Evolutionary conservation across 2,888 invertebrate species (phyloP), one percentile per base, ranked within the genome.

Genomic region (Ophioninae sp.): DNA sequence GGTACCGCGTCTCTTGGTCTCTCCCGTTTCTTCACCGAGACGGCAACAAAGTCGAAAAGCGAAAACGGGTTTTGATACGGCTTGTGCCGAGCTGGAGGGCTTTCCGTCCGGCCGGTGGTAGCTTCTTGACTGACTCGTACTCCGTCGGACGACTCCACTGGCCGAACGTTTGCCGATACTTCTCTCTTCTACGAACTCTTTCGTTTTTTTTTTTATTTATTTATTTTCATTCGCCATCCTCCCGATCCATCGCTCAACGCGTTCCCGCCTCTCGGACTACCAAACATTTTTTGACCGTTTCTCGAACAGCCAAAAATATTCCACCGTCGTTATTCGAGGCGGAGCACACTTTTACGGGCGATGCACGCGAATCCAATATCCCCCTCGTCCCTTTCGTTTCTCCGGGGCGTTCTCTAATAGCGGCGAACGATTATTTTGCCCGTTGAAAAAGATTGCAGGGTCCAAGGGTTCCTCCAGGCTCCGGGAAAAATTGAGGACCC

Each of bases 41-140:
- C 73, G 81, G 76, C 81, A 85, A 85, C 83, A 85, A 81, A 85
- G 72, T 85, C 73, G 64, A 83, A 85, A 83, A 50, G 67, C 61
- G 78, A 76, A 81, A 83, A 81, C 79, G 78, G 79, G 79, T 85
- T 30, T 85, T 81, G 72, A 56, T 8, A 73, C 57, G 78, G 73
- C 82, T 74, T 78, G 82, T 78, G 81, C 77, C 77, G 72, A 70
- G 82, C 82, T 78, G 59, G 57, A 59, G 73, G 78, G 74, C 74
- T 82, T 82, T 79, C 70, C 79, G 77, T 62, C 72, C 67, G 67
- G 73, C 62, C 56, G 74, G 44, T 79, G 72, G 74, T 82, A 79
- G 79, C 82, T 75, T 77, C 77, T 82, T 80, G 76, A 84, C 79
- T 77, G 76, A 69, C 77, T 83, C 57, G 59, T 70, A 75, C 70